phyloP scores from a whole-genome alignment of 2,797 vertebrate genomes.

The Lagorchestes hirsutus region DNA sequence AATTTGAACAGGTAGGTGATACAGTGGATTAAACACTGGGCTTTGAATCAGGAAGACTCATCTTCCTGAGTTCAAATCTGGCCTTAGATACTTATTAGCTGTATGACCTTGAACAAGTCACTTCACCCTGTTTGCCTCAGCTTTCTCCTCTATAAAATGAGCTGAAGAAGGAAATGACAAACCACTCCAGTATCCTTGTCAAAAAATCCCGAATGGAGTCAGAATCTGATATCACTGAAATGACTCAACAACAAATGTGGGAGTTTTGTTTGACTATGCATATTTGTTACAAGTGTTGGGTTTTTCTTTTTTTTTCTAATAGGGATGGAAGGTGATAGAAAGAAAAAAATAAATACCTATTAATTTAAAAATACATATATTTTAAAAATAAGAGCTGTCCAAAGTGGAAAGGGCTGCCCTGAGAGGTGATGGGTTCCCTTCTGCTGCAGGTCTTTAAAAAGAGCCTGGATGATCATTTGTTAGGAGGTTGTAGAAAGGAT shows the following conservation, averaged over 20 bases:
- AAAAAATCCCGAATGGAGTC: neutral
- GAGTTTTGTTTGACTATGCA: too few species aligned
- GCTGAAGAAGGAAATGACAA: neutral
- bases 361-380: too few species aligned
- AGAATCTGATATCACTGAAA: neutral
- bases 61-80: neutral
- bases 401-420: too few species aligned
- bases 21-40: neutral
- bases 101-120: neutral
- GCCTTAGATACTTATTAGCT: neutral
- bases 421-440: too few species aligned
- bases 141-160: neutral
- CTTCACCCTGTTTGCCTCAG: neutral
- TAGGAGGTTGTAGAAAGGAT: too few species aligned
- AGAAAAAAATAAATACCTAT: too few species aligned
- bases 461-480: too few species aligned
- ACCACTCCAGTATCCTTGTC: neutral
- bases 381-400: too few species aligned
- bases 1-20: neutral
- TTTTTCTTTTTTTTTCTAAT: too few species aligned
- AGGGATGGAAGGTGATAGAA: too few species aligned
- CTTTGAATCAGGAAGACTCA: neutral
- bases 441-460: too few species aligned
- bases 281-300: too few species aligned
- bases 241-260: neutral